Base-by-base conservation (phyloP, 2,113 vertebrate species). In the Petrocephalus microphthalmus region DNA sequence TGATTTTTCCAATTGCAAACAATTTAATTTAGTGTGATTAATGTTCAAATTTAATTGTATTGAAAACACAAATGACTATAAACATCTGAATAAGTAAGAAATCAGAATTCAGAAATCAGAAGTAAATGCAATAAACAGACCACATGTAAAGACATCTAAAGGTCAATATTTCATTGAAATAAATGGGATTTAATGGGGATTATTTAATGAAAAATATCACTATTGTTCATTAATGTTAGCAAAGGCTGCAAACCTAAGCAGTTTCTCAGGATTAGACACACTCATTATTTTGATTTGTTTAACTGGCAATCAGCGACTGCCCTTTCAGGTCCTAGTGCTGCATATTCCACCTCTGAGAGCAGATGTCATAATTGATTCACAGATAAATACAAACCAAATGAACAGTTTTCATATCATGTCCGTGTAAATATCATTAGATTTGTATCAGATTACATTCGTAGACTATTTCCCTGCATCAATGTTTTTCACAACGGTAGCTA, bases 221-320 rank as follows among this genome's bases (percentile, higher is more conserved):
- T 10, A 25, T 64, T 64, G 22, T 10, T 8, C 22, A 64, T 64
- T n/a, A 64, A 64, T 64, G 57, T 25, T 25, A 64, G 8, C 22
- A 64, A 64, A 25, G 22, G 57, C 57, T 64, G n/a, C 57, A 25
- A 25, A 64, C n/a, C 57, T 25, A 64, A 64, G 57, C 22, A 64
- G n/a, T 25, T 64, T 64, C 2, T 64, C 57, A 25, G 22, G 57
- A 6, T 7, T 64, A 2, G n/a, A n/a, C 51, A 84, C 17, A 57
- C 87, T 91, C 90, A 92, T 92, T 92, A 92, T 71, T 88, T 42
- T 64, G 88, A 92, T 92, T 91, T 90, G 54, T 87, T 42, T 88
- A 89, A 87, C 84, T 91, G 92, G 88, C 92, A 92, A 92, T 92
- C 91, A 92, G 51, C 47, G 29, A 42, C 49, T 87, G 88, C 89